Percentiles rank a stretch among this genome's conserved stretches.
Evolutionary conservation across 2,797 vertebrate genomes (phyloP).

Genomic region (Oceanodroma leucorhoa): DNA sequence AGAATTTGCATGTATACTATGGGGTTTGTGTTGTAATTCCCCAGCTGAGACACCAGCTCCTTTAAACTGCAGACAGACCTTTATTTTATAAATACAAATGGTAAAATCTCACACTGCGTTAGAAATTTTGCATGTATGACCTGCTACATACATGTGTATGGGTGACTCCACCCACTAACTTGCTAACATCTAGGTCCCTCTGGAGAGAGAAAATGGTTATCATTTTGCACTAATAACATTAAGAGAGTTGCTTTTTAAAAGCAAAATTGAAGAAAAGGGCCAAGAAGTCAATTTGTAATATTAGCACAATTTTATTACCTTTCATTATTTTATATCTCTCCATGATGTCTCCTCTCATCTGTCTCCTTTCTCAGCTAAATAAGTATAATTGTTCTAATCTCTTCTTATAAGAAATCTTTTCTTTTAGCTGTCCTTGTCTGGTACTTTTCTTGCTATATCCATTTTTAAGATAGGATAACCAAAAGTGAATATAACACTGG

Average conservation of each 20-base stretch:
- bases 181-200: background rate
- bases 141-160: background rate
- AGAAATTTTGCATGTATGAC: background rate
- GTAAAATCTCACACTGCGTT: background rate
- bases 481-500: background rate
- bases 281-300: background rate
- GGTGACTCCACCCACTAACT: background rate
- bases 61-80: background rate
- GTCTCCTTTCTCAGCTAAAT: background rate
- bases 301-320: background rate
- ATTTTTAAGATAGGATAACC: background rate
- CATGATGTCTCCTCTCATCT: background rate
- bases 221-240: background rate
- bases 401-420: background rate
- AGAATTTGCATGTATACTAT: background rate
- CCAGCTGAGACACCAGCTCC: background rate
- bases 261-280: background rate
- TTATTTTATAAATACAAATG: background rate
- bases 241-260: background rate
- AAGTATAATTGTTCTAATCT: background rate
- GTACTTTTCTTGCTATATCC: background rate
- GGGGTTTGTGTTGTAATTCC: background rate
- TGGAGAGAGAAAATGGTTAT: background rate
- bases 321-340: background rate
- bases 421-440: background rate